These are phyloP conservation scores for Protaetia brevitarsis DNA, from an alignment of 1,140 invertebrate species.

Conservation along the genomic window DNA sequence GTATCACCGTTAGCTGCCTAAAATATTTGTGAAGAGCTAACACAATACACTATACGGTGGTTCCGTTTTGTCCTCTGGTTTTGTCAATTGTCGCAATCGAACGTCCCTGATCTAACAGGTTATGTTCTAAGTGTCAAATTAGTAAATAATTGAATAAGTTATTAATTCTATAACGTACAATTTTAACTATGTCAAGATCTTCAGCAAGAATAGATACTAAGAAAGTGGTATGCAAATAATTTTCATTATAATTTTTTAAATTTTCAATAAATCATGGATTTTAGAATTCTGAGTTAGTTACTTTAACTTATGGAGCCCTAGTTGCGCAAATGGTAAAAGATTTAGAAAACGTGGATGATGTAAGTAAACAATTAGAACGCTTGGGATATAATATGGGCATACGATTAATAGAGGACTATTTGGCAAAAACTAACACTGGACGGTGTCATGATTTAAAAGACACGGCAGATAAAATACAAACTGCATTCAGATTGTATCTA, in stretches of 20 bases:
- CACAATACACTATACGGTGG: too few species aligned
- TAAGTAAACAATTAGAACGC: constrained; percentile 89
- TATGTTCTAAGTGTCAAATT: too few species aligned
- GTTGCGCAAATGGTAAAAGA: constrained; percentile 97
- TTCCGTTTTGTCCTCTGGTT: too few species aligned
- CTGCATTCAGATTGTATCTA: constrained; percentile 85
- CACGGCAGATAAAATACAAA: constrained; percentile 92
- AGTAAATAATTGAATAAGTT: background rate
- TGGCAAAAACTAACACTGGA: constrained; percentile 85
- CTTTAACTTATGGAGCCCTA: constrained; percentile 95
- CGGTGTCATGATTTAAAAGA: constrained; percentile 95
- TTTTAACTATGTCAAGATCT: constrained; percentile 45
- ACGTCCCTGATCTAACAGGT: too few species aligned
- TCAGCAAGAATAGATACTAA: constrained; percentile 50
- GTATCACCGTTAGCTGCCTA: too few species aligned
- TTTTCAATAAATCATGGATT: constrained; percentile 43
- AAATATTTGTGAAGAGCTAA: too few species aligned
- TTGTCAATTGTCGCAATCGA: too few species aligned
- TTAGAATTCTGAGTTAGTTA: constrained; percentile 95
- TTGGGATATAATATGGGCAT: constrained; percentile 99
- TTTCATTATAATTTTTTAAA: constrained; percentile 11
- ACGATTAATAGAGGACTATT: constrained; percentile 94
- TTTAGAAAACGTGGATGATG: constrained; percentile 95
- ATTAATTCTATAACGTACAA: background rate
- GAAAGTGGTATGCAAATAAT: constrained; percentile 51